phyloP scores from a whole-genome alignment of 1,140 invertebrate species.

The Drosophila littoralis region DNA sequence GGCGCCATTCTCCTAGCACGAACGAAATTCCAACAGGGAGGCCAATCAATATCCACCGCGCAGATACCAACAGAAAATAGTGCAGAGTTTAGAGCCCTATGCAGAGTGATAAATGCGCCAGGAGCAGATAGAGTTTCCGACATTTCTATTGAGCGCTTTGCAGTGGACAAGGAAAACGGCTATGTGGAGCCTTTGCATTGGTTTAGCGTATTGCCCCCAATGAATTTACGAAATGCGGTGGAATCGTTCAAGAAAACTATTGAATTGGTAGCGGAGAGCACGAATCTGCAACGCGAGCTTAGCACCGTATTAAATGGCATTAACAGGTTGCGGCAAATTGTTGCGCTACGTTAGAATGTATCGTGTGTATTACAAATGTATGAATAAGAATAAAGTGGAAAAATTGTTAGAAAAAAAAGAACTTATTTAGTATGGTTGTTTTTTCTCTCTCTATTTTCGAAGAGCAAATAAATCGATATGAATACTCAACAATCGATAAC shows the following conservation, averaged over 20 bases:
- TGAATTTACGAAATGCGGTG: conserved; percentile 87
- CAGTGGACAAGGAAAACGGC: conserved; percentile 68
- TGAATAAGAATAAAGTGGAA: conserved; percentile 52
- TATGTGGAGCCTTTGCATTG: conserved; percentile 87
- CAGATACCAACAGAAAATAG: conserved; percentile 82
- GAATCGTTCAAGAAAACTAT: conserved; percentile 87
- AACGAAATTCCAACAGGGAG: conserved; percentile 75
- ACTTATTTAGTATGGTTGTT: background rate
- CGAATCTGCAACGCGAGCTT: conserved; percentile 87
- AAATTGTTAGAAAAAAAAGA: conserved; percentile 2
- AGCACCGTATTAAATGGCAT: conserved; percentile 57
- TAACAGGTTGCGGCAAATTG: conserved; percentile 31
- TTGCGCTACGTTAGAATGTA: conserved; percentile 12
- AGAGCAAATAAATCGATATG: conserved; percentile 7
- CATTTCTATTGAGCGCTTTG: conserved; percentile 42
- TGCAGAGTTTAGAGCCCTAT: conserved; percentile 76
- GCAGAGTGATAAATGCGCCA: conserved; percentile 39
- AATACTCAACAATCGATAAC: conserved; percentile 16
- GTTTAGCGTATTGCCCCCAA: conserved; percentile 89
- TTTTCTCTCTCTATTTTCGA: no score
- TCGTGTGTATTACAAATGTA: background rate
- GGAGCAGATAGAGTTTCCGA: conserved; percentile 13
- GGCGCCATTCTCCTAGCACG: conserved; percentile 76
- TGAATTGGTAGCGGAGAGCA: conserved; percentile 85
- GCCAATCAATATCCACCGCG: conserved; percentile 60